Base-by-base conservation (phyloP, 2,797 vertebrate genomes). In the Alauda arvensis region DNA sequence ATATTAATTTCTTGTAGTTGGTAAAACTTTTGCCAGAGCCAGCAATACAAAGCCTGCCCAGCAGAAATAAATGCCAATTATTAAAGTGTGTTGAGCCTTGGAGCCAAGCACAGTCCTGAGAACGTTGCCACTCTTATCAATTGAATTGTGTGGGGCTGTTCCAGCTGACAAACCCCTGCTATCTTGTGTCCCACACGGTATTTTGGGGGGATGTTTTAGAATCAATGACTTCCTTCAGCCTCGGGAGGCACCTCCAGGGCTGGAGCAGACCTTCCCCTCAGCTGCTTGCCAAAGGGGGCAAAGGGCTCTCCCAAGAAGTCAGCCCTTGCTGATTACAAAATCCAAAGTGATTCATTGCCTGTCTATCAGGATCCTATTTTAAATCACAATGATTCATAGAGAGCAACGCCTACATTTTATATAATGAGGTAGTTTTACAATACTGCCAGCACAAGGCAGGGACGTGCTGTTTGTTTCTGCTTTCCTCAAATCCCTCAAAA, bases 371-470 rank as follows among this genome's bases (percentile, higher is more conserved):
- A 67, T 93, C 87, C 89, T 77, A 93, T 90, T 94, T 90, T 65
- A 92, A 94, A 85, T 94, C 84, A 42, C 83, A 90, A 15, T 95
- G 95, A 93, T 96, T 95, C 91, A 93, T 77, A 66, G 81, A 93
- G 75, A 94, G 86, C 70, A 69, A 94, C 80, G 61, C 90, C 97
- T 78, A 98, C 97, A 96, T 98, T 98, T 96, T 97, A 98, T 95
- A 97, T 92, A 80, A 88, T 93, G 72, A 78, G 72, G 18, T 14
- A 23, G 55, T 89, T 78, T 78, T 92, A 78, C 91, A 91, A 12
- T 52, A 26, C 80, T 85, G 72, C 77, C 56, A 81, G 46, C 37
- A 21, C 57, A 52, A 63, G 75, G 6, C 86, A 56, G 70, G 53
- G 74, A 69, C 31, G 1, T 17, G 49, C 46, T 88, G 66, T 24